Evolutionary conservation across 2,797 vertebrate genomes (phyloP).

Genomic region (Channa striata): DNA sequence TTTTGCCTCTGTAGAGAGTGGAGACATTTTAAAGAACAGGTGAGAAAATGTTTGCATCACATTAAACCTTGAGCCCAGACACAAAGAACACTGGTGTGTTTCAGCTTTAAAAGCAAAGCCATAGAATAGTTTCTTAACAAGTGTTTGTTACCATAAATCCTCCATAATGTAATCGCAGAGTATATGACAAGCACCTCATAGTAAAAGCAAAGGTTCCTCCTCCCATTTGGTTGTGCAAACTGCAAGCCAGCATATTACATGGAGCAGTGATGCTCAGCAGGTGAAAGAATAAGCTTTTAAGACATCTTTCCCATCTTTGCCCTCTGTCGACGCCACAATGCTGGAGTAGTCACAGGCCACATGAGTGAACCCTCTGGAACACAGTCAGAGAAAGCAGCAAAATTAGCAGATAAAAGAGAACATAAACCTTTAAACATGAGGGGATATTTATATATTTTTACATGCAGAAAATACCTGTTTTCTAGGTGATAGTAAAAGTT

Average conservation of each 20-base stretch:
- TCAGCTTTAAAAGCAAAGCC: conserved; percentile 14
- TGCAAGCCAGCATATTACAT: not conserved
- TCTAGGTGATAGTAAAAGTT: too few species aligned
- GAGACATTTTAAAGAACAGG: conserved; percentile 23
- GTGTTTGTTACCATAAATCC: conserved; percentile 8
- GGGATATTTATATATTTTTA: not conserved
- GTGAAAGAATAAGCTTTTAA: conserved; percentile 83
- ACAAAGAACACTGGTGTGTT: conserved; percentile 31
- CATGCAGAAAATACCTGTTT: not conserved
- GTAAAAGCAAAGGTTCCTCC: conserved; percentile 32
- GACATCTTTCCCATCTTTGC: conserved; percentile 80
- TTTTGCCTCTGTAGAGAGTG: conserved; percentile 15
- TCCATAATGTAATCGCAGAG: not conserved
- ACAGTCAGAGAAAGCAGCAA: conserved; percentile 1
- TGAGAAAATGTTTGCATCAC: conserved; percentile 18
- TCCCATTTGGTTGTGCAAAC: conserved; percentile 15
- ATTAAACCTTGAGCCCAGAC: conserved; percentile 59
- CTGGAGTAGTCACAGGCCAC: conserved; percentile 84
- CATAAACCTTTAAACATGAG: not conserved
- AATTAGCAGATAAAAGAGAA: not conserved
- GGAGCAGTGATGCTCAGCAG: conserved; percentile 56
- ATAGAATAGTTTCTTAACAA: conserved; percentile 16
- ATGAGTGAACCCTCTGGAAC: conserved; percentile 81
- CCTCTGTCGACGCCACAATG: conserved; percentile 80
- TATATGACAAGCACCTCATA: not conserved